Evolutionary conservation across 2,113 vertebrate species (phyloP).

Genomic region (human (Homo sapiens)): DNA sequence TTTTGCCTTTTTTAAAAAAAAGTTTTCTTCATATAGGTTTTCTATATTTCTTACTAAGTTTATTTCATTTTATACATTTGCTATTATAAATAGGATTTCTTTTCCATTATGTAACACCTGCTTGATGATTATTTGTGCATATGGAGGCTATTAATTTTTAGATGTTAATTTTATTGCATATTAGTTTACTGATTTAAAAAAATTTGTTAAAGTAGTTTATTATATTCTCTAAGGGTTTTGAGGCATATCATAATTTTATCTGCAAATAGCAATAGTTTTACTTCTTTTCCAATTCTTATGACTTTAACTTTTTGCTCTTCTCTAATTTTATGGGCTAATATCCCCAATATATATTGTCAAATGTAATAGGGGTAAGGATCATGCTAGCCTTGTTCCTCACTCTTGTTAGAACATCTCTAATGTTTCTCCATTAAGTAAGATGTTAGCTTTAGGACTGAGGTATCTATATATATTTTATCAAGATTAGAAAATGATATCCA

Average conservation of each 20-base stretch:
- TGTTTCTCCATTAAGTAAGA: no score
- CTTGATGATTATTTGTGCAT: not conserved
- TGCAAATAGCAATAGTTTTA: not conserved
- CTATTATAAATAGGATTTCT: not conserved
- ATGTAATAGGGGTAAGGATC: not conserved
- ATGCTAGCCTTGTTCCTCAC: not conserved
- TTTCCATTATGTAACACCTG: not conserved
- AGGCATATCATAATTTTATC: no score
- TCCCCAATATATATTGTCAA: not conserved
- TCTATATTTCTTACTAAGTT: not conserved
- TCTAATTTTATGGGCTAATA: not conserved
- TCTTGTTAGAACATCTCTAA: not conserved
- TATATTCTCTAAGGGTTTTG: not conserved
- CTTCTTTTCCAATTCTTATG: not conserved
- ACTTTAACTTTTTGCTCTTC: not conserved
- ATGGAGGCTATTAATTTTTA: not conserved
- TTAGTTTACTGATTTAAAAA: not conserved
- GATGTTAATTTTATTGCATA: not conserved
- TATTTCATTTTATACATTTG: not conserved
- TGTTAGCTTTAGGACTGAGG: no score
- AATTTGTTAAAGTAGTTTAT: not conserved
- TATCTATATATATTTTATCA: not conserved
- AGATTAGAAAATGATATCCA: not conserved
- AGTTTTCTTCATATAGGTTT: not conserved
- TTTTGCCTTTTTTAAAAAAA: not conserved